phyloP scores from a whole-genome alignment of 2,888 invertebrate genomes.

The Drosophila setosimentum region DNA sequence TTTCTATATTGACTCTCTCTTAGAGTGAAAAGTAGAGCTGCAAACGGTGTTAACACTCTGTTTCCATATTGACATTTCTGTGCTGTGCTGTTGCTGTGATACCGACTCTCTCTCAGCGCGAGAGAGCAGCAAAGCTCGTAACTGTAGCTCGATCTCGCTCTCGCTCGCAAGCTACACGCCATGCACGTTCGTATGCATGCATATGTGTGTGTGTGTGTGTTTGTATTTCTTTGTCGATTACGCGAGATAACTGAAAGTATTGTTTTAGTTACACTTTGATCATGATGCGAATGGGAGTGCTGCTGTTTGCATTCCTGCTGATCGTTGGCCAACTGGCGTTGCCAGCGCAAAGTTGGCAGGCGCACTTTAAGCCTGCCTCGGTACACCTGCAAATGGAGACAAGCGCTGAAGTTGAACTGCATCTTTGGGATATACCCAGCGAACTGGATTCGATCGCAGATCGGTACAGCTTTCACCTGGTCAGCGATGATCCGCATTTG shows the following conservation, averaged over 20 bases:
- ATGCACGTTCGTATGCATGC: neutral
- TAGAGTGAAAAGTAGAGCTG: neutral
- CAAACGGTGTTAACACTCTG: neutral
- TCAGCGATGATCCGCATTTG: conserved; percentile 63
- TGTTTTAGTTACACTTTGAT: conserved; percentile 8
- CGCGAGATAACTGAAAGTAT: conserved; percentile 13
- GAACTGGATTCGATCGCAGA: conserved; percentile 14
- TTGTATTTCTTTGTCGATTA: conserved; percentile 4
- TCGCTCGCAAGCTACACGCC: neutral
- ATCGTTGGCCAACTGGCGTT: conserved; percentile 12
- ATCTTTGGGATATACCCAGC: conserved; percentile 42
- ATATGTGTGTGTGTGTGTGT: neutral
- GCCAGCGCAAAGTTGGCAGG: conserved; percentile 61
- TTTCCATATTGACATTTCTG: too few species aligned
- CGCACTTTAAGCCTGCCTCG: conserved; percentile 68
- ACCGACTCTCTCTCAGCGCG: neutral
- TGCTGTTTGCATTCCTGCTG: neutral
- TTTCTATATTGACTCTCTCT: neutral
- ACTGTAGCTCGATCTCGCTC: conserved; percentile 2
- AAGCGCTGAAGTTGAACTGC: conserved; percentile 53
- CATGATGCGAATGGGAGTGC: neutral
- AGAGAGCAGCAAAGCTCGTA: neutral
- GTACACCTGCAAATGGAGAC: conserved; percentile 74
- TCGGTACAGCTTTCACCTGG: conserved; percentile 65
- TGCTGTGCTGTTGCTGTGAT: neutral